phyloP scores from a whole-genome alignment of 2,113 vertebrate genomes.

The Apaloderma vittatum region DNA sequence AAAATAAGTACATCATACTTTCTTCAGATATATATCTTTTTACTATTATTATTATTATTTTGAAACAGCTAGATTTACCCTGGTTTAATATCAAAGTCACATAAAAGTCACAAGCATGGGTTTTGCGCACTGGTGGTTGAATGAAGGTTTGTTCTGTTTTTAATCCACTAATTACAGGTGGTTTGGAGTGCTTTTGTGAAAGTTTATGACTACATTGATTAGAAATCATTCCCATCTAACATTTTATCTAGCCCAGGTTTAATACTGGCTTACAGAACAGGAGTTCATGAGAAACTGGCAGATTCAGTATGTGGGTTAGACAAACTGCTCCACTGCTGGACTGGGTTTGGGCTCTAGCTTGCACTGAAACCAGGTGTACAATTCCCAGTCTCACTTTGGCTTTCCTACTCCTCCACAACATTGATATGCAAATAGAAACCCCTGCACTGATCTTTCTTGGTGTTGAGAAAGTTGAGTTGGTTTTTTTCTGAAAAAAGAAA shows the following conservation, averaged over 20 bases:
- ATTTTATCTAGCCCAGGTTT: not conserved
- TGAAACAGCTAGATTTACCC: not conserved
- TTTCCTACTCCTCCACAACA: not conserved
- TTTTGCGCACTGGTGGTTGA: not conserved
- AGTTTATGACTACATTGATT: not conserved
- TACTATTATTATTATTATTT: too few species aligned
- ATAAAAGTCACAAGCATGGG: not conserved
- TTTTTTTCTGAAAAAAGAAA: not conserved
- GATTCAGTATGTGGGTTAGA: not conserved
- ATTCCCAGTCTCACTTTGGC: not conserved
- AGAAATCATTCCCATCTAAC: not conserved
- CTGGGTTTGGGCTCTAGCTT: not conserved
- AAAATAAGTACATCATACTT: conserved; percentile 2
- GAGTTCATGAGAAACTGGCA: not conserved
- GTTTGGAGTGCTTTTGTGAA: not conserved
- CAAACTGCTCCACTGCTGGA: not conserved
- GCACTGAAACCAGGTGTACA: not conserved
- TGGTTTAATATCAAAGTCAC: not conserved
- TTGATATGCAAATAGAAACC: not conserved
- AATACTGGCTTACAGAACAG: not conserved
- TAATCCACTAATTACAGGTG: not conserved
- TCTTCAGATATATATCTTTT: not conserved
- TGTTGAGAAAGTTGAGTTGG: not conserved
- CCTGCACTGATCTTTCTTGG: not conserved
- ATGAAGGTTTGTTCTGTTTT: not conserved